Conservation (phyloP, 2,888 invertebrate genomes). For the Sinodicranocentrus sp. region DNA sequence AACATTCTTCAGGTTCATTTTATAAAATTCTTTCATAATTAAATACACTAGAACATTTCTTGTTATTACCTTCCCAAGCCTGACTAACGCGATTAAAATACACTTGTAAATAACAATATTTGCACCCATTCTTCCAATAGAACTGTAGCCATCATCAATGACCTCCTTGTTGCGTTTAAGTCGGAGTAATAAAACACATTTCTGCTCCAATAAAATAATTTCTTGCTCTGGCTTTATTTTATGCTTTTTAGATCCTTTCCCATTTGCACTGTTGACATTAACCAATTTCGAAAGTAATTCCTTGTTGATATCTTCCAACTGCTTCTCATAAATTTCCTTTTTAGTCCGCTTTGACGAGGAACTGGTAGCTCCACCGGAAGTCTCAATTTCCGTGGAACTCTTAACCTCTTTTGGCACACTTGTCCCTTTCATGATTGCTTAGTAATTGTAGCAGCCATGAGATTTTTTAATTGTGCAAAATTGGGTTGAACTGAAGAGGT, state of each 20-base stretch:
- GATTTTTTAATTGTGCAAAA: no score
- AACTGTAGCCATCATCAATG: conserved; percentile 71
- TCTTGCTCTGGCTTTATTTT: conserved; percentile 52
- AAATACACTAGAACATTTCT: not conserved
- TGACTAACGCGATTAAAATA: conserved; percentile 71
- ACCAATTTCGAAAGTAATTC: conserved; percentile 19
- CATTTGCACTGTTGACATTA: not conserved
- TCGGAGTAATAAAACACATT: conserved; percentile 67
- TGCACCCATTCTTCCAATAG: conserved; percentile 72
- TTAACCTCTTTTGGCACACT: no score
- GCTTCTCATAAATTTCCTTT: conserved; percentile 52
- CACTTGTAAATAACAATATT: conserved; percentile 71
- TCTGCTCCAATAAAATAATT: conserved; percentile 55
- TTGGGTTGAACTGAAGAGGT: no score
- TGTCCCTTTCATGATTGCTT: no score
- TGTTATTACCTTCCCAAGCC: conserved; percentile 71
- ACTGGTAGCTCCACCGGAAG: no score
- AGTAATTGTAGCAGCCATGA: no score
- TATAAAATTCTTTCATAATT: not conserved
- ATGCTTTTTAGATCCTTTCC: conserved; percentile 37
- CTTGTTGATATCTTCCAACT: conserved; percentile 59
- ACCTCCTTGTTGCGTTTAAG: conserved; percentile 71
- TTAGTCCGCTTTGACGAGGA: conserved; percentile 37
- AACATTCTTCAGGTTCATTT: not conserved
- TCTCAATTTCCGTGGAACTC: no score